These are phyloP conservation scores for Aricia artaxerxes DNA, from an alignment of 2,888 invertebrate species.

Conservation along the genomic window DNA sequence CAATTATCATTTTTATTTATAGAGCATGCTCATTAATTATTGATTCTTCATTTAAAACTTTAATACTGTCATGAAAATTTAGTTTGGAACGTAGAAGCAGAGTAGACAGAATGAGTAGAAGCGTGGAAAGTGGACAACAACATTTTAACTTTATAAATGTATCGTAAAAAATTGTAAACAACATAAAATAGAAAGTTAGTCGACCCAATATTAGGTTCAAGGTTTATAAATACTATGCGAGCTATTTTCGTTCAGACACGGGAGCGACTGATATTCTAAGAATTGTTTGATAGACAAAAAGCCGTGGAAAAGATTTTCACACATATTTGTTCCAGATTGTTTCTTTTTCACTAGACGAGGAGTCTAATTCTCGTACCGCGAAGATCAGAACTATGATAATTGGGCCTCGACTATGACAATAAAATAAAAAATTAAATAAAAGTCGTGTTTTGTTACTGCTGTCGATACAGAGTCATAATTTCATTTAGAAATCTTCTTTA, in stretches of 20 bases:
- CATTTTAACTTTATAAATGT: neutral
- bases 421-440: too few relatives aligned
- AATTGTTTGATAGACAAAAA: neutral
- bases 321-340: neutral
- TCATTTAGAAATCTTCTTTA: neutral
- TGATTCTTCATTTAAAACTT: too few relatives aligned
- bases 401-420: neutral
- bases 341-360: neutral
- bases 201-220: conserved; percentile 8
- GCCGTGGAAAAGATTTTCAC: neutral
- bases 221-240: neutral
- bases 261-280: neutral
- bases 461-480: neutral
- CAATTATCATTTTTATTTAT: too few relatives aligned
- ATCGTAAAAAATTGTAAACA: neutral
- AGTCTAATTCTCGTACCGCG: neutral
- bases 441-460: too few relatives aligned
- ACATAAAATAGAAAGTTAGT: neutral
- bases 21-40: too few relatives aligned
- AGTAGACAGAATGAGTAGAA: too few relatives aligned
- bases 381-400: neutral
- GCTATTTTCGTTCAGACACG: neutral
- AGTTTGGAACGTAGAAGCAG: too few relatives aligned
- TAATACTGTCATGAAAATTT: too few relatives aligned
- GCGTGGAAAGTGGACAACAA: neutral